Evolutionary conservation across 2,888 invertebrate genomes (phyloP), one percentile per base, ranked within the genome.

Genomic region (Andrena bicolor): DNA sequence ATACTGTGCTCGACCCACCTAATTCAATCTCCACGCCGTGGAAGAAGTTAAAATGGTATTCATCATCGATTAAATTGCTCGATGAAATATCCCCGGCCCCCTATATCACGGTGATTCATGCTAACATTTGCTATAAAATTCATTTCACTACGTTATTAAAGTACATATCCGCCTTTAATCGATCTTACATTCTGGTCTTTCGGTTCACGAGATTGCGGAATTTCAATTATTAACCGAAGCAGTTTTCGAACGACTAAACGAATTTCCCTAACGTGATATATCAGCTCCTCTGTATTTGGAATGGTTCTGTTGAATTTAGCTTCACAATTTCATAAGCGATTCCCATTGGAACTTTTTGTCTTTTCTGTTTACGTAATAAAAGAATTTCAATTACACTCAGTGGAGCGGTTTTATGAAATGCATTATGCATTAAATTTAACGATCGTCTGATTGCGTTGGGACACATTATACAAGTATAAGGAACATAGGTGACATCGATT

Each of bases 1-100:
- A 80, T 80, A 80, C 61, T 61, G 48, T 61, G 48, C 63, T 13
- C 56, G 13, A 8, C 48, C 71, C 80, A 49, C 66, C 66, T 72
- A 79, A 80, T 72, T 80, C 72, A 68, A 79, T 80, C 66, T 49
- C 49, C 35, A 20, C 70, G 28, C 20, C 60, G 48, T 48, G n/a
- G 41, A 48, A 70, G 60, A 70, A 60, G 70, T 70, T 70, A 60
- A 70, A 70, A 70, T 41, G 70, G 35, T 48, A 70, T 70, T 70
- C 35, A 70, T 70, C 70, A 60, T 60, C 60, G 30, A 60, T 70
- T 70, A 70, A 70, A 70, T 70, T 70, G 70, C 70, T 26, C 70
- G 60, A 60, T 60, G 41, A 60, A 60, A 70, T 60, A 49, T 48
- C 6, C 26, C 5, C n/a, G 10, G 6, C n/a, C 48, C 16, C 28